phyloP scores from a whole-genome alignment of 2,797 vertebrate species.

The Gallinago solitaria region DNA sequence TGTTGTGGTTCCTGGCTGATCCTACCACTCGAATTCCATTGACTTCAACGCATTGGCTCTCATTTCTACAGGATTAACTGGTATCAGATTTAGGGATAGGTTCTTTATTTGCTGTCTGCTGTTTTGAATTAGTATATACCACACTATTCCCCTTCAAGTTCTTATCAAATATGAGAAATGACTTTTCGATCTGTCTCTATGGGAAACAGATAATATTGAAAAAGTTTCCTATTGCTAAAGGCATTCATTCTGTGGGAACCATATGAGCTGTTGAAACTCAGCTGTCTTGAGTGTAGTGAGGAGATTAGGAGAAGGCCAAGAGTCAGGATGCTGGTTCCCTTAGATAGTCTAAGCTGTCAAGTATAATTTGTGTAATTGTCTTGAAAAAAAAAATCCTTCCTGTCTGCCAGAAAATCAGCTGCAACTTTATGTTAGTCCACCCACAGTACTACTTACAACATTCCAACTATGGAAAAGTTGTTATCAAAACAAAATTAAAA shows the following conservation, averaged over 20 bases:
- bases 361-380: background rate
- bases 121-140: background rate
- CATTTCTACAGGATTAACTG: background rate
- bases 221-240: conserved; percentile 2
- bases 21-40: background rate
- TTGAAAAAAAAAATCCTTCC: background rate
- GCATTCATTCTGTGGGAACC: background rate
- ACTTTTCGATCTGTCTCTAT: background rate
- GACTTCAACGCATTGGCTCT: background rate
- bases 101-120: background rate
- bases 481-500: background rate
- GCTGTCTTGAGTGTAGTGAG: background rate
- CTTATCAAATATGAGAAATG: background rate
- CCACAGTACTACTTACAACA: background rate
- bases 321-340: background rate
- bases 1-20: background rate
- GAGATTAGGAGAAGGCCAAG: conserved; percentile 5
- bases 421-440: background rate
- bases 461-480: background rate
- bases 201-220: background rate
- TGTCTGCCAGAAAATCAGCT: conserved; percentile 12
- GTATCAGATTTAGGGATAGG: background rate
- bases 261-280: conserved; percentile 6
- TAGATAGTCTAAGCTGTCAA: conserved; percentile 31
- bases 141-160: background rate